Evolutionary conservation across 2,888 invertebrate genomes (phyloP).

Genomic region (Lepidochrysops patricia): DNA sequence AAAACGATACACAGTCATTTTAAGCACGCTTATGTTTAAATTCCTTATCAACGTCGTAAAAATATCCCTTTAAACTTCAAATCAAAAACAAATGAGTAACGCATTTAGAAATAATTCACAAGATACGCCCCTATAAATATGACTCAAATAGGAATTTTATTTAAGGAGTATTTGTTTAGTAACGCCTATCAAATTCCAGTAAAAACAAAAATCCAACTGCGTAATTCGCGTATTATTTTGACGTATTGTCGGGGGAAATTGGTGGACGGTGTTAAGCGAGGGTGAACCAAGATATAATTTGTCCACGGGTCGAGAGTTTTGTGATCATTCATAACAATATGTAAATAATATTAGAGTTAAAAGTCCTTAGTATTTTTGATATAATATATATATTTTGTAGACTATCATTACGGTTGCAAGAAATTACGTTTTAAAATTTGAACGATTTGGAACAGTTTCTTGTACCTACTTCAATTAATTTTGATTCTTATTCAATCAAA

Average conservation of each 20-base stretch:
- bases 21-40: neutral
- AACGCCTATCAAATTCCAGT: neutral
- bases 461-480: neutral
- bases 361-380: no score
- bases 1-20: neutral
- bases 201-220: neutral
- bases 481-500: neutral
- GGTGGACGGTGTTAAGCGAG: neutral
- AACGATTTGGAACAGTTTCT: no score
- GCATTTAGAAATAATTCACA: neutral
- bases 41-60: neutral
- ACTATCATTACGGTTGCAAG: no score
- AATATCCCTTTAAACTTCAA: neutral
- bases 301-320: no score
- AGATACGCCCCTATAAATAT: neutral
- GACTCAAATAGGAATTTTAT: neutral
- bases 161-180: neutral
- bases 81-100: neutral
- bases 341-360: no score
- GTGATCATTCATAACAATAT: no score
- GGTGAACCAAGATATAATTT: neutral
- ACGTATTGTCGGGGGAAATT: conserved; percentile 4
- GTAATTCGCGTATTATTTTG: conserved; percentile 3
- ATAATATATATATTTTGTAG: no score
- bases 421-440: no score